phyloP scores from a whole-genome alignment of 2,113 vertebrate genomes.

The Lanius collurio region DNA sequence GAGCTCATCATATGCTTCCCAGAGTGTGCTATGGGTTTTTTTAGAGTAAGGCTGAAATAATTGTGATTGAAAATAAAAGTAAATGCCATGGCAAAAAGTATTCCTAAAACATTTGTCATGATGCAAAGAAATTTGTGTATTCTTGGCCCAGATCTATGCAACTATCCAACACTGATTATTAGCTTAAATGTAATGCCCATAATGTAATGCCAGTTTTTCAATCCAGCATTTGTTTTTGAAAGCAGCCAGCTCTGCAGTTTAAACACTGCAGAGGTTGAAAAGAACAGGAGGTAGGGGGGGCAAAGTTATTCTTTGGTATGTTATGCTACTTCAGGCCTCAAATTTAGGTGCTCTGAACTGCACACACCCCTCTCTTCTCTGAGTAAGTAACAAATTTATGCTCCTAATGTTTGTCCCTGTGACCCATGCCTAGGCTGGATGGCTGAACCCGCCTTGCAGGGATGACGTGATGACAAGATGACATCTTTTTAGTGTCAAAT shows the following conservation, averaged over 20 bases:
- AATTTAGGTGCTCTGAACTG: background rate
- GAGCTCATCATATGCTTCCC: background rate
- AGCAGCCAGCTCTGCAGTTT: background rate
- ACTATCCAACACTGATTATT: background rate
- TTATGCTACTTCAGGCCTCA: background rate
- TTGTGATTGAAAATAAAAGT: background rate
- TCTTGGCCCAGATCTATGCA: background rate
- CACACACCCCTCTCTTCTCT: background rate
- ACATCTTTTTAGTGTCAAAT: background rate
- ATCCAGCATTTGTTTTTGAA: background rate
- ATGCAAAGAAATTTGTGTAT: background rate
- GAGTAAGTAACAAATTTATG: background rate
- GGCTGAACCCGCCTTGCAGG: background rate
- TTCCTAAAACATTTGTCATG: background rate
- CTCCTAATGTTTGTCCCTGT: background rate
- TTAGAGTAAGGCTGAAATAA: background rate
- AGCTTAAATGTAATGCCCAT: background rate
- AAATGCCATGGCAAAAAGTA: background rate
- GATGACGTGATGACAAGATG: background rate
- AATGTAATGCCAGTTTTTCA: background rate
- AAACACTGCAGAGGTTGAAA: background rate
- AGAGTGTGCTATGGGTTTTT: background rate
- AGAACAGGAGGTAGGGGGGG: fast-evolving
- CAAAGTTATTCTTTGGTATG: background rate
- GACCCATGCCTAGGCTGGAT: background rate